phyloP scores from a whole-genome alignment of 1,140 invertebrate species.

The Scylla paramamosain region DNA sequence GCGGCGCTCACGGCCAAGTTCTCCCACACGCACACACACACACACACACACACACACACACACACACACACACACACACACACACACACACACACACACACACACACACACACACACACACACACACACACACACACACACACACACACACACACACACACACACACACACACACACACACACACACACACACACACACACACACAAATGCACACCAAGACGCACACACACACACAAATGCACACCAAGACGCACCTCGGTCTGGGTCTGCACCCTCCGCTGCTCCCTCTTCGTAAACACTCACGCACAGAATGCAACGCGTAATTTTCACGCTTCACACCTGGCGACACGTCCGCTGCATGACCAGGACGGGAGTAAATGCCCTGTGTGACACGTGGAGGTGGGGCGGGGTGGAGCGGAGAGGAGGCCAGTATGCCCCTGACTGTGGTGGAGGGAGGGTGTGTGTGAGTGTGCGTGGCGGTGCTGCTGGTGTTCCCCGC shows the following conservation, averaged over 20 bases:
- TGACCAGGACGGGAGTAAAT: background rate
- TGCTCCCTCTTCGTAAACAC: background rate
- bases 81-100: background rate
- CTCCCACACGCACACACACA: background rate
- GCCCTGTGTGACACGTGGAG: constrained; percentile 8
- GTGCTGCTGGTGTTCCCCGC: constrained; percentile 7
- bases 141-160: too few species aligned
- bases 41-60: too few species aligned
- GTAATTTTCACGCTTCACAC: background rate
- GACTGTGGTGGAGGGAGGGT: constrained; percentile 17
- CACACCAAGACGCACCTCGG: background rate
- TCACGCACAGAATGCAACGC: background rate
- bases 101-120: too few species aligned
- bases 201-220: too few species aligned
- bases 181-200: too few species aligned
- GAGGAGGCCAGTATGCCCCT: constrained; percentile 17
- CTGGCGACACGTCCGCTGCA: constrained; percentile 17
- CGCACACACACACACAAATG: too few species aligned
- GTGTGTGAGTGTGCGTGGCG: constrained; percentile 17
- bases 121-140: too few species aligned
- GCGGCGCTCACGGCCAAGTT: constrained; percentile 16
- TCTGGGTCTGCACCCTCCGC: background rate
- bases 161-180: background rate
- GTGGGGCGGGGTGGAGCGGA: constrained; percentile 15
- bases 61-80: too few species aligned